These are phyloP conservation scores for Myopa testacea DNA, from an alignment of 2,888 invertebrate genomes.

Conservation along the genomic window DNA sequence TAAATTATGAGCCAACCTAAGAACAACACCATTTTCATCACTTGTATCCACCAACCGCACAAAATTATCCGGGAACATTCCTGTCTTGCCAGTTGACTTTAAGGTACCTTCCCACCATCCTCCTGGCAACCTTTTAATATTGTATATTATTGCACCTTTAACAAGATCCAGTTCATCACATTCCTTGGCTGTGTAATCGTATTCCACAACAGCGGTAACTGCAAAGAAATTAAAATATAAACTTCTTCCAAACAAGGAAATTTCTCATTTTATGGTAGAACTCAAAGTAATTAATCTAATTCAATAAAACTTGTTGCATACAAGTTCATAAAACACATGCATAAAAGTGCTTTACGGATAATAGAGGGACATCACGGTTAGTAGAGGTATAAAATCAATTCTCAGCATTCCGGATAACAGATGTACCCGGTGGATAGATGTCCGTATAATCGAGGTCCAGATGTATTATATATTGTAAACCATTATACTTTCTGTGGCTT, in stretches of 20 bases:
- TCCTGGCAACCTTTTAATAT: slow-evolving; percentile 81
- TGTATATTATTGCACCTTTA: slow-evolving; percentile 85
- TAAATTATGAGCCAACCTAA: slow-evolving; percentile 63
- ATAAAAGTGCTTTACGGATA: too few species aligned
- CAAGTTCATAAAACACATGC: too few species aligned
- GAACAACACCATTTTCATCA: slow-evolving; percentile 62
- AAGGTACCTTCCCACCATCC: slow-evolving; percentile 95
- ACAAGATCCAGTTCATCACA: slow-evolving; percentile 85
- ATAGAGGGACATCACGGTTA: too few species aligned
- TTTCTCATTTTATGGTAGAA: too few species aligned
- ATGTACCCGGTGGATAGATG: too few species aligned
- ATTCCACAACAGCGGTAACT: slow-evolving; percentile 88
- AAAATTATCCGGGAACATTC: slow-evolving; percentile 95
- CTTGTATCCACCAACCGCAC: slow-evolving; percentile 74
- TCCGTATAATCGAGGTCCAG: too few species aligned
- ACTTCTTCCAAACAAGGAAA: background rate
- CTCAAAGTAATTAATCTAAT: too few species aligned
- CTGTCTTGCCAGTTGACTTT: slow-evolving; percentile 76
- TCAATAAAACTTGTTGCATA: too few species aligned
- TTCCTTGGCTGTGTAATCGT: slow-evolving; percentile 87
- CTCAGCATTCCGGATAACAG: too few species aligned
- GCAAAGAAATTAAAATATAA: slow-evolving; percentile 49
- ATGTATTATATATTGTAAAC: too few species aligned
- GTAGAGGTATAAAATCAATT: too few species aligned
- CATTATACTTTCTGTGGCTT: too few species aligned